Evolutionary conservation across 2,113 vertebrate species (phyloP), one percentile per base, ranked within the genome.

Genomic region (Taurulus bubalis): DNA sequence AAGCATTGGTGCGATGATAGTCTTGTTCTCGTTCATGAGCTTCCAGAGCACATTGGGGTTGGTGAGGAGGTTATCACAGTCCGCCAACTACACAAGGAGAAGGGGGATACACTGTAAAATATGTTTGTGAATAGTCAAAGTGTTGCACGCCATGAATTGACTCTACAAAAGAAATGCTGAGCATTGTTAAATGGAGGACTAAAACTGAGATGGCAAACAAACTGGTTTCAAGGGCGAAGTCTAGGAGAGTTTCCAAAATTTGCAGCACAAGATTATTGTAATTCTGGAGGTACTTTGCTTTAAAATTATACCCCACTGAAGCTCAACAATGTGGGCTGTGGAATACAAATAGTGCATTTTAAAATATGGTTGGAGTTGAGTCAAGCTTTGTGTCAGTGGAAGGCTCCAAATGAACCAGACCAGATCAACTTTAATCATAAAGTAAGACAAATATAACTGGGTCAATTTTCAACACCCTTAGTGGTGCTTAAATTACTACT

Each of bases 11-110:
- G 97, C 96, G 2, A 97, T 95, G 24, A 99, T 94, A 0, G 97
- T 99, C 93, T 96, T 97, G 85, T 98, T 97, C 92, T 98, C 96
- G 0, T 92, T 93, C 2, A 99, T 97, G 72, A 99, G 95, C 65
- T 96, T 94, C 90, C 91, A 93, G 71, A 99, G 85, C 0, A 95
- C 95, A 62, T 98, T 75, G 0, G 94, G 95, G 77, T 98, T 97
- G 16, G 94, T 95, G 85, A 99, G 91, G 56, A 98, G 91, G 79
- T 98, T 98, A 85, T 99, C 97, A 0, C 96, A 94, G 1, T 99
- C 97, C 74, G 94, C 84, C 84, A 97, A 87, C 97, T 98, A 76
- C 70, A 83, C 66, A 73, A 47, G 30, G 28, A 26, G 59, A 4
- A 83, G 15, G 58, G 58, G 24, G 26, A 69, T 24, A 42, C 24